A percentile compares a stretch with the other conserved stretches of the same genome.
Conservation (phyloP, 30 jellyfish, hydroid and myxozoan species). For the Catostylus mosaicus region DNA sequence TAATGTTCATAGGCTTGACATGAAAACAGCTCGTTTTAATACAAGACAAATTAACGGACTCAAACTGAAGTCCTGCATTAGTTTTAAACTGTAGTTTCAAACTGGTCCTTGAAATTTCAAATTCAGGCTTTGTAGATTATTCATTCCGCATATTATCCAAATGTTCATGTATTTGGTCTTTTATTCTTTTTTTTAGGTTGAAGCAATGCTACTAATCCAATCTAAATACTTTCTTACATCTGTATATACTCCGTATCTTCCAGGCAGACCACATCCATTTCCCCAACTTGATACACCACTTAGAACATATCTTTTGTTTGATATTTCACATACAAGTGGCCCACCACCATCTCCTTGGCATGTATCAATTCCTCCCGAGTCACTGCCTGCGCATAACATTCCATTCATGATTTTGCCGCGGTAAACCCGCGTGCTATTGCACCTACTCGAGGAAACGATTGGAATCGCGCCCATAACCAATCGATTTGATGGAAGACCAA, state of each 20-base stretch:
- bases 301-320: slow-evolving; percentile 36
- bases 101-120: no score
- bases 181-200: no score
- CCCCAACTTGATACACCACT: slow-evolving; percentile 98
- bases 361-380: slow-evolving; percentile 83
- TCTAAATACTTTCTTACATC: slow-evolving; percentile 63
- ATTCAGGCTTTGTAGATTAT: no score
- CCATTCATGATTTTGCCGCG: slow-evolving; percentile 61
- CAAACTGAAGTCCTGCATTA: no score
- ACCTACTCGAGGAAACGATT: slow-evolving; percentile 41
- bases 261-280: slow-evolving; percentile 92
- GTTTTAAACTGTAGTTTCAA: no score
- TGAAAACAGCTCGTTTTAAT: no score
- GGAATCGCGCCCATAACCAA: slow-evolving; percentile 78
- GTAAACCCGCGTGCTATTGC: slow-evolving; percentile 66
- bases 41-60: no score
- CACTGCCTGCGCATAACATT: slow-evolving; percentile 94
- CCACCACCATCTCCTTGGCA: slow-evolving; percentile 99
- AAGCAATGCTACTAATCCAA: slow-evolving; percentile 71
- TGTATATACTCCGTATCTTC: slow-evolving; percentile 91
- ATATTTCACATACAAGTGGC: slow-evolving; percentile 73
- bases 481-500: slow-evolving; percentile 81
- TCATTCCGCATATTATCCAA: no score
- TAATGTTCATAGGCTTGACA: no score
- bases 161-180: no score